Evolutionary conservation across 2,797 vertebrate species (phyloP), one percentile per base, ranked within the genome.

Genomic region (Oophaga sylvatica): DNA sequence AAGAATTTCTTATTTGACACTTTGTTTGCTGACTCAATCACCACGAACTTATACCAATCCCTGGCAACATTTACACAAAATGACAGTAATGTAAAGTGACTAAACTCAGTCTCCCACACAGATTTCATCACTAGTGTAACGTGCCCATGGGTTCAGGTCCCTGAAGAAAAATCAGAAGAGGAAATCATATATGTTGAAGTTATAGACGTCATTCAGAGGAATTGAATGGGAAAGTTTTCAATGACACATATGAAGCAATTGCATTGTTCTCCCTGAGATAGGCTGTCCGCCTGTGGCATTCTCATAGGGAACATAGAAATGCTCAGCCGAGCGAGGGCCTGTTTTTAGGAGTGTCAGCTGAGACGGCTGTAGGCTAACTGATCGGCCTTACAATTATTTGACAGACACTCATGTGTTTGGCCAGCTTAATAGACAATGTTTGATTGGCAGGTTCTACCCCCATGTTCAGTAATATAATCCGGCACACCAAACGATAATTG

Each of bases 91-190:
- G n/a, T 65, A 53, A 29, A 11, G 26, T 77, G 73, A 77, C n/a
- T 81, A 45, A 20, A 15, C 13, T 65, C 35, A 48, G 2, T 53
- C 31, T 75, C 57, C 57, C 73, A 85, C 73, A 67, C 73, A 65
- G 60, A 17, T 63, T 78, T 19, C 73, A 85, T 85, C 83, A 85
- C 41, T 29, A 56, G 2, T 29, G 41, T 77, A 20, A 29, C 22
- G 12, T 13, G 19, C 16, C 22, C 48, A 9, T 16, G 19, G 13
- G 20, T 26, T 35, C 16, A 62, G 57, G 20, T 41, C 63, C 19
- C 20, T 60, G 26, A 31, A 15, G 19, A 12, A 77, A 12, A 77
- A 56, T 77, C 31, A 13, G 8, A 26, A 9, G 35, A 62, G 29
- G 11, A 80, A 65, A 22, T 48, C 19, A 16, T 48, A 22, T 48